Conservation (phyloP, 2,113 vertebrate species). For the Saimiri boliviensis region DNA sequence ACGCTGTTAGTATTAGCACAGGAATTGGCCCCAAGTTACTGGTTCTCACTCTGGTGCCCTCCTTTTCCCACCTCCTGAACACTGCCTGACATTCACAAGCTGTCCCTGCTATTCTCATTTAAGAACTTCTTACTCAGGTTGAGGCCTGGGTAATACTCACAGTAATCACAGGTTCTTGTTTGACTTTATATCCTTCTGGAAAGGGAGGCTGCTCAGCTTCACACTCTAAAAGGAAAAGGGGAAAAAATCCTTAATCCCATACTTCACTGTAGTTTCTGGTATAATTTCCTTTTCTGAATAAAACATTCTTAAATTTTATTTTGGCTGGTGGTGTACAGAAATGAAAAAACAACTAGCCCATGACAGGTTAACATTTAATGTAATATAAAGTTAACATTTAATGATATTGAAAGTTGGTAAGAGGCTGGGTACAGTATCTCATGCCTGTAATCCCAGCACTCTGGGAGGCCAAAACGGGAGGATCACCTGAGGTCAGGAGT, state of each 20-base stretch:
- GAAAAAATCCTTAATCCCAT: not conserved
- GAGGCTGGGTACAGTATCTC: no score
- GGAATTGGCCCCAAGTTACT: not conserved
- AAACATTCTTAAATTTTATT: slow-evolving; percentile 37
- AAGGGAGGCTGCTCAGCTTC: slow-evolving; percentile 82
- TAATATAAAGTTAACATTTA: no score
- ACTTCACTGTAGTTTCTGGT: not conserved
- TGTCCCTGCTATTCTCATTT: not conserved
- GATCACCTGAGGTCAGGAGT: no score
- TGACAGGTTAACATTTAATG: not conserved
- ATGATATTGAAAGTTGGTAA: not conserved
- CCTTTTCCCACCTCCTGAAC: not conserved
- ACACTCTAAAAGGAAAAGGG: slow-evolving; percentile 78
- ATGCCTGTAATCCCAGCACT: no score
- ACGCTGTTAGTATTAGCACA: no score
- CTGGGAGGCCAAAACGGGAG: no score
- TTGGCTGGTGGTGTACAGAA: not conserved
- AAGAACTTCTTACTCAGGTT: not conserved
- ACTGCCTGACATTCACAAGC: fast-evolving
- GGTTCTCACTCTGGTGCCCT: not conserved
- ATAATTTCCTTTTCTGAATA: not conserved
- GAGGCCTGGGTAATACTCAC: slow-evolving; percentile 56
- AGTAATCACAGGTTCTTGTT: slow-evolving; percentile 36
- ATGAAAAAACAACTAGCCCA: not conserved
- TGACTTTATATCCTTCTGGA: slow-evolving; percentile 64